Evolutionary conservation across 2,888 invertebrate genomes (phyloP).

Genomic region (Pristionchus entomophagus): DNA sequence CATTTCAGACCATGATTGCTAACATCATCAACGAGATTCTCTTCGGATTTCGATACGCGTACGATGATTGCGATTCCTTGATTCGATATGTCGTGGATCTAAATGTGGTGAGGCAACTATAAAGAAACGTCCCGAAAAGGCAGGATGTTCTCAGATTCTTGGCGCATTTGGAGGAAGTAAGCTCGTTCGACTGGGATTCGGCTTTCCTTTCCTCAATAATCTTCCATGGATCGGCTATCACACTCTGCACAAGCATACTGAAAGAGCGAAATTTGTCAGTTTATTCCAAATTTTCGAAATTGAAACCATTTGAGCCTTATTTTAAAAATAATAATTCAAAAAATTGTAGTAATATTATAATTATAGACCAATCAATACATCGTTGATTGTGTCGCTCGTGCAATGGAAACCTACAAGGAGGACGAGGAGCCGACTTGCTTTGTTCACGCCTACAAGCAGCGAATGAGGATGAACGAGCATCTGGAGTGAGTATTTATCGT

Average conservation of each 20-base stretch:
- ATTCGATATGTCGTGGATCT: neutral
- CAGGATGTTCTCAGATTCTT: neutral
- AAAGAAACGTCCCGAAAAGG: too few relatives aligned
- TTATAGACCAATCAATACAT: constrained; percentile 11
- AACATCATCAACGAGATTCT: too few relatives aligned
- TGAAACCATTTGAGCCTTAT: too few relatives aligned
- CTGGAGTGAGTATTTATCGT: neutral
- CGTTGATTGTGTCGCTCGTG: neutral
- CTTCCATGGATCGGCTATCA: too few relatives aligned
- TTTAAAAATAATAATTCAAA: too few relatives aligned
- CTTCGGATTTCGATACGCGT: too few relatives aligned
- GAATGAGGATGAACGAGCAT: neutral
- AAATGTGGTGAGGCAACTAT: neutral
- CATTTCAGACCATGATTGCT: neutral
- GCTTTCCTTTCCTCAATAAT: neutral
- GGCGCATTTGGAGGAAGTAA: neutral
- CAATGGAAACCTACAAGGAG: neutral
- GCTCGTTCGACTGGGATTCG: neutral
- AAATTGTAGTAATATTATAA: neutral
- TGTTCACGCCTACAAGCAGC: neutral
- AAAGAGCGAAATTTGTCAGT: neutral
- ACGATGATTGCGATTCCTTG: neutral
- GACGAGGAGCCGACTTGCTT: constrained; percentile 4
- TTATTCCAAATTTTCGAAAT: too few relatives aligned
- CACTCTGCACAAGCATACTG: neutral